Evolutionary conservation across 1,140 invertebrate species (phyloP).

Genomic region (Parasteatoda tepidariorum): DNA sequence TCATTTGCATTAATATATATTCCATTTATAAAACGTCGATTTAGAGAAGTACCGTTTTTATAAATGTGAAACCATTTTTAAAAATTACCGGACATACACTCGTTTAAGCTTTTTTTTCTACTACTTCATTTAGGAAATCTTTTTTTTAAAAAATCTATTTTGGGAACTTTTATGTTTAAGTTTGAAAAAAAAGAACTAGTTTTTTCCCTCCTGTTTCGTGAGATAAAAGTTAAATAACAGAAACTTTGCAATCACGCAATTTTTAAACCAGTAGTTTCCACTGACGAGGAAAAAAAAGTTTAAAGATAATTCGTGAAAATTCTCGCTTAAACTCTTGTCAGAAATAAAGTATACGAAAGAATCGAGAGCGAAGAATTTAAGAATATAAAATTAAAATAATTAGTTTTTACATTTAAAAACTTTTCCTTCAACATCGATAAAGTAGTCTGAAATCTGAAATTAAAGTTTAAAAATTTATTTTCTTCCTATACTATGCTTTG

Average conservation of each 20-base stretch:
- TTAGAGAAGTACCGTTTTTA: too few species aligned
- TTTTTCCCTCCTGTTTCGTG: neutral
- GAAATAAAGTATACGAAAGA: neutral
- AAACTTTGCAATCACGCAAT: neutral
- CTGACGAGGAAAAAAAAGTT: neutral
- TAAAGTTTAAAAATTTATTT: too few species aligned
- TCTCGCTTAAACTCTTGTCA: neutral
- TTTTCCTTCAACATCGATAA: too few species aligned
- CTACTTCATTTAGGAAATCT: neutral
- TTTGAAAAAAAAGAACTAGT: neutral
- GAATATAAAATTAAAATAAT: too few species aligned
- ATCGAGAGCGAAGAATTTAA: neutral
- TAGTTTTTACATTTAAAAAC: too few species aligned
- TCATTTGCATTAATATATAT: too few species aligned
- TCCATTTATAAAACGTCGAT: too few species aligned
- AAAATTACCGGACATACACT: too few species aligned
- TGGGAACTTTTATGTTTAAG: neutral
- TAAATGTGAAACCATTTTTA: too few species aligned
- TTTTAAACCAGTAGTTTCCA: neutral
- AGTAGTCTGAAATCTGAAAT: too few species aligned
- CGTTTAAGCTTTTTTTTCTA: too few species aligned
- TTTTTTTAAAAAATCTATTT: neutral
- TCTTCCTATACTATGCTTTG: too few species aligned
- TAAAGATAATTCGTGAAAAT: neutral
- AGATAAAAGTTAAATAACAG: neutral